Evolutionary conservation across 2,113 vertebrate genomes (phyloP), one percentile per base, ranked within the genome.

Genomic region (Microcebus lehilahytsara): DNA sequence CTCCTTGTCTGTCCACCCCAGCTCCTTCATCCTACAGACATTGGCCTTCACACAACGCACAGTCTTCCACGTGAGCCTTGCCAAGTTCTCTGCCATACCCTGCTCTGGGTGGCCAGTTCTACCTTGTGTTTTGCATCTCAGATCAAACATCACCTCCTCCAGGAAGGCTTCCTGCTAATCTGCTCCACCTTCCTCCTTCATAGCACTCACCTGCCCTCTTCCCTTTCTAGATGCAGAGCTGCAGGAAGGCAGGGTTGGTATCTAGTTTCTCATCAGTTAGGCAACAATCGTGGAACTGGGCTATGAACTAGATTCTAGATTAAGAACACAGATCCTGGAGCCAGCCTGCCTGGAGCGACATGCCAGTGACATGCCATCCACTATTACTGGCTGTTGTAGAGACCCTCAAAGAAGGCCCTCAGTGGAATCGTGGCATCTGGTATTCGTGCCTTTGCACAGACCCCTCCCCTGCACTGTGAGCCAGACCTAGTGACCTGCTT

Each of bases 341-440:
- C 25, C 22, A 75, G 58, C 14, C 77, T 71, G 23, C 30, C 81
- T 91, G 74, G 32, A 5, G 32, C 46, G n/a, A 22, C 27, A 3
- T 0, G 19, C 20, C 53, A 64, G n/a, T 5, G 46, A 46, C 8
- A 46, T 46, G 46, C 46, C 46, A 46, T 4, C 37, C 58, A 5
- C 0, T 17, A 11, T 17, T n/a, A 4, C 83, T 27, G 60, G 58
- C 46, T 51, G 42, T 1, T 9, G 37, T 32, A 27, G 79, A 30
- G 5, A 1, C 22, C 37, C 22, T 9, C 19, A 16, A 9, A 34
- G 49, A 13, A 17, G 23, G 16, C 7, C 2, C 42, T 37, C 5
- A 1, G 1, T 2, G 22, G 42, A 27, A 51, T 14, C 7, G 32
- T 27, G 10, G 56, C 9, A 2, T 27, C 53, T 30, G 53, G 12